Percentiles rank a stretch among this genome's conserved stretches.
Evolutionary conservation across 1,140 invertebrate genomes (phyloP).

Genomic region (Limonius californicus): DNA sequence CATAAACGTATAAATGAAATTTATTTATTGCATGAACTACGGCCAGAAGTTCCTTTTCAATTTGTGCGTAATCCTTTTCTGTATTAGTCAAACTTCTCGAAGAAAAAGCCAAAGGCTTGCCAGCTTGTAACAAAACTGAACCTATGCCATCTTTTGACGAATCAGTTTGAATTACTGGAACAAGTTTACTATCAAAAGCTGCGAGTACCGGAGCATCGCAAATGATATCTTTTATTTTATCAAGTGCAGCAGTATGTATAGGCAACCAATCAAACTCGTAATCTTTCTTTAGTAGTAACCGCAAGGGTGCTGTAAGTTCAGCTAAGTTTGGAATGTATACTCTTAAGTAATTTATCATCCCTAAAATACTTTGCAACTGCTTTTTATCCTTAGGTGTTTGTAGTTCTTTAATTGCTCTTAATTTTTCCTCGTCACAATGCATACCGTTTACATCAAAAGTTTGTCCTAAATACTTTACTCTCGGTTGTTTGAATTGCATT

Average conservation of each 20-base stretch:
- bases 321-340: conserved; percentile 28
- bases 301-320: conserved; percentile 16
- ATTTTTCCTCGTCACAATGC: conserved; percentile 20
- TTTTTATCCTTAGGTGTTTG: conserved; percentile 36
- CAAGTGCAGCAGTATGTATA: background rate
- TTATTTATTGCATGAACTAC: too few species aligned
- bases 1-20: too few species aligned
- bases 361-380: conserved; percentile 41
- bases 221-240: background rate
- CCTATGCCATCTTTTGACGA: too few species aligned
- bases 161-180: too few species aligned
- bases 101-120: too few species aligned
- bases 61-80: too few species aligned
- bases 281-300: conserved; percentile 31
- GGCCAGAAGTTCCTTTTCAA: too few species aligned
- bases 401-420: conserved; percentile 31
- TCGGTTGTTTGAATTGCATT: background rate
- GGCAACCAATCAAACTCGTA: conserved; percentile 10
- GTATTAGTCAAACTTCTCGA: too few species aligned
- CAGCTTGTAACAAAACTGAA: too few species aligned
- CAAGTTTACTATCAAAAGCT: too few species aligned
- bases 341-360: conserved; percentile 36
- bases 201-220: background rate
- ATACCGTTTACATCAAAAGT: conserved; percentile 25
- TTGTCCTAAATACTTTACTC: conserved; percentile 10